These are phyloP conservation scores for Sisyra terminalis DNA, from an alignment of 2,888 invertebrate species.

Conservation along the genomic window DNA sequence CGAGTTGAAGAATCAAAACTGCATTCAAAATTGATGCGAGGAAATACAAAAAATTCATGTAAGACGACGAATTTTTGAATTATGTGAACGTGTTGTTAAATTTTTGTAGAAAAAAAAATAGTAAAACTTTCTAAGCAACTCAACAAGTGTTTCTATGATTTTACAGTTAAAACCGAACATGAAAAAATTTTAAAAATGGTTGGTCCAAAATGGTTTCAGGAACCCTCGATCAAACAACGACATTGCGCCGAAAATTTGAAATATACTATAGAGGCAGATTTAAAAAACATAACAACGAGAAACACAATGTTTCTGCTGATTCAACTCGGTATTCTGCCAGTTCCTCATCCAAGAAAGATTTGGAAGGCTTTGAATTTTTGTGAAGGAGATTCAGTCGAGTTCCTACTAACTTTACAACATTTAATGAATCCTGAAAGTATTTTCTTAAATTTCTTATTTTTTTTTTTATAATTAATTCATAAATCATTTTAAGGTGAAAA, in stretches of 20 bases:
- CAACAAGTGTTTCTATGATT: neutral
- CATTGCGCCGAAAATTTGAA: slow-evolving; percentile 17
- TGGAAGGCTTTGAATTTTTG: slow-evolving; percentile 19
- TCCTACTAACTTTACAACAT: slow-evolving; percentile 23
- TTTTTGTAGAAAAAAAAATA: neutral
- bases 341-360: slow-evolving; percentile 17
- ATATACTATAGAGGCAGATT: slow-evolving; percentile 16
- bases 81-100: neutral
- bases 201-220: slow-evolving; percentile 25
- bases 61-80: neutral
- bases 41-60: neutral
- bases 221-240: slow-evolving; percentile 22
- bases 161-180: slow-evolving; percentile 13
- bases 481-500: slow-evolving; percentile 11
- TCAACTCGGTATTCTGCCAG: slow-evolving; percentile 19
- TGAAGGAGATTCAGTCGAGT: slow-evolving; percentile 22
- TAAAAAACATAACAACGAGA: slow-evolving; percentile 14
- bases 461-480: neutral
- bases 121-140: neutral
- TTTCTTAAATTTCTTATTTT: neutral
- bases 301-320: slow-evolving; percentile 19
- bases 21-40: neutral
- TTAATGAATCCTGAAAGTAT: slow-evolving; percentile 20
- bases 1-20: neutral
- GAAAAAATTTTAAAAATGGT: slow-evolving; percentile 12